Evolutionary conservation across 2,888 invertebrate genomes (phyloP).

Genomic region (Netelia fuscicornis): DNA sequence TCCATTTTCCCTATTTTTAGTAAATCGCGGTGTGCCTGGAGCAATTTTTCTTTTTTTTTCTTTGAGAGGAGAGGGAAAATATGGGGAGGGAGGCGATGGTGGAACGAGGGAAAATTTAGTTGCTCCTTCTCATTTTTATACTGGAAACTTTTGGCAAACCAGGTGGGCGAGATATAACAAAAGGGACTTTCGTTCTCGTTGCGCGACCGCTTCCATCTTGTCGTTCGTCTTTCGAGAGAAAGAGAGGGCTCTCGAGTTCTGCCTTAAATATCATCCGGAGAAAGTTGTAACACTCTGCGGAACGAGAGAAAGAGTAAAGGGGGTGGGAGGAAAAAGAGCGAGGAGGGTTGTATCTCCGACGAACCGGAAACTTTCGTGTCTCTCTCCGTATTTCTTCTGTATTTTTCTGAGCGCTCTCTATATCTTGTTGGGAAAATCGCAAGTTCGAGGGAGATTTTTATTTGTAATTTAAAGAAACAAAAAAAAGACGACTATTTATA

Average conservation of each 20-base stretch:
- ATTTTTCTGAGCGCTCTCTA: constrained; percentile 16
- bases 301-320: constrained; percentile 26
- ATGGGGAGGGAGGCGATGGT: too few relatives aligned
- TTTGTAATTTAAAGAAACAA: too few relatives aligned
- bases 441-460: background rate
- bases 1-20: constrained; percentile 43
- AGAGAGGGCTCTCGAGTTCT: constrained; percentile 24
- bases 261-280: constrained; percentile 50
- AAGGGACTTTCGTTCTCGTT: constrained; percentile 25
- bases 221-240: constrained; percentile 15
- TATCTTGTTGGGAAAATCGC: constrained; percentile 4
- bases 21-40: constrained; percentile 37
- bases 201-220: constrained; percentile 8
- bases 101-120: constrained; percentile 44
- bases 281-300: constrained; percentile 39
- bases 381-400: constrained; percentile 20
- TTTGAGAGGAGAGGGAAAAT: background rate
- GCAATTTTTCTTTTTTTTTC: constrained; percentile 31
- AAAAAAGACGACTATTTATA: too few relatives aligned
- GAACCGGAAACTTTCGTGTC: constrained; percentile 26
- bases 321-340: constrained; percentile 2
- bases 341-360: constrained; percentile 36
- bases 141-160: constrained; percentile 33
- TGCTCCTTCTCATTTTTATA: constrained; percentile 54
- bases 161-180: constrained; percentile 39